phyloP scores from a whole-genome alignment of 2,888 invertebrate genomes.

The Tachina fera region DNA sequence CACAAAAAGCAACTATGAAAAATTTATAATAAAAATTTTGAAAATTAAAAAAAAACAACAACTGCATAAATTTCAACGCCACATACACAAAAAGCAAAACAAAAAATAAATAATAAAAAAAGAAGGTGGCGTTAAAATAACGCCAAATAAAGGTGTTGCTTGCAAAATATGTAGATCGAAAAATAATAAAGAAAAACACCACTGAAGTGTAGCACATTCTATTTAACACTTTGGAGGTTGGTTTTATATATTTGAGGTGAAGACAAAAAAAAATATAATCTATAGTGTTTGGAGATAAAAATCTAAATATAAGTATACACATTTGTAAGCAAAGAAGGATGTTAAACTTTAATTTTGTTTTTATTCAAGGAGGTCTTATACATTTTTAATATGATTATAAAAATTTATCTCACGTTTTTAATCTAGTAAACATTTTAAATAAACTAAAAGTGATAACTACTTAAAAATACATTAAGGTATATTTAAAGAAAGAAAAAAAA shows the following conservation, averaged over 20 bases:
- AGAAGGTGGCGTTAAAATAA: conserved; percentile 65
- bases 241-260: not conserved
- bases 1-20: not conserved
- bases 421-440: conserved; percentile 56
- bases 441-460: conserved; percentile 55
- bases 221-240: conserved; percentile 25
- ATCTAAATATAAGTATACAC: conserved; percentile 15
- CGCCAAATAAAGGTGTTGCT: conserved; percentile 61
- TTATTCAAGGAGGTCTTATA: conserved; percentile 30
- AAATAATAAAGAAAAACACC: conserved; percentile 14
- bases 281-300: conserved; percentile 27
- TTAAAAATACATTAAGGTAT: conserved; percentile 48
- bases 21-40: conserved; percentile 6
- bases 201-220: conserved; percentile 20
- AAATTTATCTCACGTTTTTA: conserved; percentile 69
- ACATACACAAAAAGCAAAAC: not conserved
- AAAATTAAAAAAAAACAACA: conserved; percentile 26
- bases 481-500: not conserved
- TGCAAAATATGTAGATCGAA: conserved; percentile 28
- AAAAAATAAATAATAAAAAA: too few relatives aligned
- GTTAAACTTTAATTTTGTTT: not conserved
- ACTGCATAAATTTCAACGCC: conserved; percentile 50
- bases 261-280: conserved; percentile 9
- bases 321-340: conserved; percentile 22
- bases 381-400: conserved; percentile 49